Evolutionary conservation across 1,140 invertebrate genomes (phyloP).

Genomic region (Trachymyrmex cornetzi): DNA sequence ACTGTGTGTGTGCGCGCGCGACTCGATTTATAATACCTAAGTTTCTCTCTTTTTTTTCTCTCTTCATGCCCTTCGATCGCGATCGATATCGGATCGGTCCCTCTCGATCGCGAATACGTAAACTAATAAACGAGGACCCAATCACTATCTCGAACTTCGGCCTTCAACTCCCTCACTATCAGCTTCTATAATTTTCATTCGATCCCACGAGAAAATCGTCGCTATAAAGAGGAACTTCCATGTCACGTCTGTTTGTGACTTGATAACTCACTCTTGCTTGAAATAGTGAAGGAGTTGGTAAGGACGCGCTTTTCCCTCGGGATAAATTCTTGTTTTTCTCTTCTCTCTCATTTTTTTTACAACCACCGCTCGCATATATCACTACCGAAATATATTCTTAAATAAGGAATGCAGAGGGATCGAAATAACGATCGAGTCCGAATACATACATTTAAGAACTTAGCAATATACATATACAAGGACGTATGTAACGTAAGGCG

Average conservation of each 20-base stretch:
- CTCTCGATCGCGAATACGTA: conserved; percentile 36
- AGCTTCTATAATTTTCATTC: background rate
- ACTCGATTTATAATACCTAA: conserved; percentile 40
- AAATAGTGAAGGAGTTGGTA: conserved; percentile 8
- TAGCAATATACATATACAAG: conserved; percentile 60
- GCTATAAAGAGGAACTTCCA: background rate
- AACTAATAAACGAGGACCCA: conserved; percentile 22
- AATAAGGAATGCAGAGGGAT: conserved; percentile 1
- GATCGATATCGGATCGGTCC: conserved; percentile 32
- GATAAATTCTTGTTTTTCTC: background rate
- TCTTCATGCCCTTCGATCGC: conserved; percentile 49
- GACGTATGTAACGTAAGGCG: conserved; percentile 55
- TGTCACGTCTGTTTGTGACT: background rate
- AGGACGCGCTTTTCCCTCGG: too few relatives aligned
- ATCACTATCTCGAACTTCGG: conserved; percentile 15
- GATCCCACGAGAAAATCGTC: background rate
- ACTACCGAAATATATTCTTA: conserved; percentile 16
- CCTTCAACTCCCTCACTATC: conserved; percentile 13
- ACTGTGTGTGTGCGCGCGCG: conserved; percentile 7
- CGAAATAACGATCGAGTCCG: conserved; percentile 19
- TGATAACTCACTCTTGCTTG: conserved; percentile 8
- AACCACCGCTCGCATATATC: background rate
- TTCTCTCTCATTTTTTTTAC: background rate
- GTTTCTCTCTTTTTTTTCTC: background rate
- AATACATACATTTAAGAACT: conserved; percentile 55